Base-by-base conservation (phyloP, 2,888 invertebrate species). In the Drosophila histrio region DNA sequence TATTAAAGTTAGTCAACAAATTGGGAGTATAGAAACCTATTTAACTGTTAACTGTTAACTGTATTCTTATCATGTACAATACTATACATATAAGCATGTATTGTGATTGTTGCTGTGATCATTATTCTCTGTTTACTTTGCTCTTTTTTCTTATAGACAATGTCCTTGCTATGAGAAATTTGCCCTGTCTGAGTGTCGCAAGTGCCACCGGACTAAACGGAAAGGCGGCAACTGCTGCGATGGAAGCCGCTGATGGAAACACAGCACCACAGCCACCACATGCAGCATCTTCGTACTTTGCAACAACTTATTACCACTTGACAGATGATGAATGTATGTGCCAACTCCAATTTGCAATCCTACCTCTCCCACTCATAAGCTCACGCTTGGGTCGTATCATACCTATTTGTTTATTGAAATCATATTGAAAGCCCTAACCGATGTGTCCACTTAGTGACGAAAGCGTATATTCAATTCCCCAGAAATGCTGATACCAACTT, bases 321-420 rank as follows among this genome's bases (percentile, higher is more conserved):
- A 89, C 90, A 64, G 91, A 91, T 80, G 91, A 91, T 86, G 91
- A 91, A 91, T 91, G 91, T 91, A 91, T 79, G 91, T 91, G 72
- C 34, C 13, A 22, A 9, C 13, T 21, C 17, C n/a, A 19, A 11
- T n/a, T 39, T 32, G 7, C 19, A n/a, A 6, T 7, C 17, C 30
- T n/a, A 7, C n/a, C 2, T 41, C 7, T 41, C 11, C 24, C 34
- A 34, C 3, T 24, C 21, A 32, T 15, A 32, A 11, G 11, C 17
- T 44, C 43, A 46, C 19, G 11, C 13, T n/a, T 22, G n/a, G 11
- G 15, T 19, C 17, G 6, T 34, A 34, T 36, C 17, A n/a, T n/a
- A n/a, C n/a, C n/a, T n/a, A n/a, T n/a, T n/a, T n/a, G n/a, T n/a
- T n/a, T n/a, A n/a, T n/a, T n/a, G n/a, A n/a, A n/a, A n/a, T n/a